Conservation (phyloP, 2,797 vertebrate genomes). For the Moxostoma hubbsi region DNA sequence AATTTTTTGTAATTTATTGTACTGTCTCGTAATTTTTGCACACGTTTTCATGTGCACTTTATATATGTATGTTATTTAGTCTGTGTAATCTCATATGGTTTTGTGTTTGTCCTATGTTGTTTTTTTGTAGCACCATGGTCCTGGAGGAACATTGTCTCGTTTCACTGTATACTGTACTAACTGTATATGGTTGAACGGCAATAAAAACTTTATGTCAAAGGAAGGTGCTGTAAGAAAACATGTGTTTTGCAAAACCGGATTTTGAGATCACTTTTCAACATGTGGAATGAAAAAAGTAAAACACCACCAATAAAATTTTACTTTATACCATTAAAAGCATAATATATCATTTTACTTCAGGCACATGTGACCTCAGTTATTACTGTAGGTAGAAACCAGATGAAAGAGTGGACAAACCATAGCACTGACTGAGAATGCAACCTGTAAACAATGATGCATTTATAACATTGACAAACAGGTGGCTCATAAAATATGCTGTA, state of each 20-base stretch:
- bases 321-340: neutral
- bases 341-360: constrained; percentile 6
- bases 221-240: neutral
- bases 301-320: constrained; percentile 10
- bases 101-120: too few species aligned
- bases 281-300: constrained; percentile 1
- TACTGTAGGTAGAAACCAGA: neutral
- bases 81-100: too few species aligned
- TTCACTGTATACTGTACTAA: too few species aligned
- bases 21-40: too few species aligned
- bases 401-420: neutral
- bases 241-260: constrained; percentile 15
- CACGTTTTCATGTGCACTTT: too few species aligned
- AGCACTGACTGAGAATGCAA: neutral
- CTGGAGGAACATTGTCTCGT: too few species aligned
- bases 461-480: constrained; percentile 21
- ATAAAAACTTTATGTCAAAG: neutral
- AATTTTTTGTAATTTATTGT: too few species aligned
- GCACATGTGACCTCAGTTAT: neutral
- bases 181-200: too few species aligned
- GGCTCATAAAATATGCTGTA: neutral
- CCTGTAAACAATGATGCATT: constrained; percentile 15
- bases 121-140: too few species aligned
- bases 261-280: constrained; percentile 10
- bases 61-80: too few species aligned